Evolutionary conservation across 2,113 vertebrate species (phyloP).

Genomic region (Xenus cinereus): DNA sequence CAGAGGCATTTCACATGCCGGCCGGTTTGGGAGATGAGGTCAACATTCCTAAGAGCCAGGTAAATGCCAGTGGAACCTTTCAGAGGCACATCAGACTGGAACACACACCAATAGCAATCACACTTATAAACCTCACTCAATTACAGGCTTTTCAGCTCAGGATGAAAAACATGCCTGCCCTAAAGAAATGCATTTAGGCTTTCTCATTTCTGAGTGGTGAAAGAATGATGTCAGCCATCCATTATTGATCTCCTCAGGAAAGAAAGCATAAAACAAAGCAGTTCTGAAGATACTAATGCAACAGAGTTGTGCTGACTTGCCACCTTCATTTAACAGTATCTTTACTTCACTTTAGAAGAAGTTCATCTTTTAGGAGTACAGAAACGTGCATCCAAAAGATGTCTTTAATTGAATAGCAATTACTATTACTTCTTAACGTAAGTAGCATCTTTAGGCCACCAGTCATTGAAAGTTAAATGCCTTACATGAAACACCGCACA

Average conservation of each 20-base stretch:
- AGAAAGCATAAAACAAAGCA: slow-evolving; percentile 24
- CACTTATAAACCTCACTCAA: slow-evolving; percentile 66
- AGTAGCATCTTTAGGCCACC: neutral
- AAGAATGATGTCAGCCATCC: slow-evolving; percentile 43
- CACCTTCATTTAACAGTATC: neutral
- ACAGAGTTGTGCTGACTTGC: neutral
- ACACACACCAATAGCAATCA: slow-evolving; percentile 55
- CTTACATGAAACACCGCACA: neutral
- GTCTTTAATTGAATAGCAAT: neutral
- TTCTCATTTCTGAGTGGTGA: slow-evolving; percentile 59
- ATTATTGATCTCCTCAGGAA: slow-evolving; percentile 67
- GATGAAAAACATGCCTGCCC: slow-evolving; percentile 64
- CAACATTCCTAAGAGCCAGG: slow-evolving; percentile 45
- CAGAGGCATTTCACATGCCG: slow-evolving; percentile 41
- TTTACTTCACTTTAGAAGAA: neutral
- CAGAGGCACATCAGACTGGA: slow-evolving; percentile 17
- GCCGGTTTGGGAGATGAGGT: slow-evolving; percentile 41
- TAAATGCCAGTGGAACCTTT: slow-evolving; percentile 68
- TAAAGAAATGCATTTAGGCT: slow-evolving; percentile 62
- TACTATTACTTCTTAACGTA: neutral
- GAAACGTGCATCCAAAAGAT: neutral
- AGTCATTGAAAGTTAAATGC: neutral
- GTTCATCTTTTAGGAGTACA: neutral
- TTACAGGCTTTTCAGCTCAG: slow-evolving; percentile 64
- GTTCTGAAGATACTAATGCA: neutral